A percentile compares a stretch with the other conserved stretches of the same genome.
These are phyloP conservation scores for Indri indri DNA, from an alignment of 2,113 vertebrate genomes.

Conservation along the genomic window DNA sequence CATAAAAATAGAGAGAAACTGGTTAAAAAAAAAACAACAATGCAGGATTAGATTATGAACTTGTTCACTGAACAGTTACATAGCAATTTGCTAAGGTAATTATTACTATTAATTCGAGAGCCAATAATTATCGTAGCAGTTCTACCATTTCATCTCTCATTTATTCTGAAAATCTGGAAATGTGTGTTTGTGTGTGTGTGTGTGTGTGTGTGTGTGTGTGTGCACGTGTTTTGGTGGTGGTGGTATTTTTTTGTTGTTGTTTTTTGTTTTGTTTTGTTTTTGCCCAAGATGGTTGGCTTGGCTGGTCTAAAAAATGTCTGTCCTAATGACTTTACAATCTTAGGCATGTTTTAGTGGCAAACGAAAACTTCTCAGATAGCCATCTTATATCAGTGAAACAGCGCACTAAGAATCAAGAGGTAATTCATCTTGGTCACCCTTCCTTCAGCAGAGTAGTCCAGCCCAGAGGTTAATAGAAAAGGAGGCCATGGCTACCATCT, in stretches of 20 bases:
- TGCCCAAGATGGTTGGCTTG: neutral
- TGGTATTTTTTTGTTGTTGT: neutral
- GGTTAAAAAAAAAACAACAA: slow-evolving; percentile 15
- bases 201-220: too few relatives aligned
- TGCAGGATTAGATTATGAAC: slow-evolving; percentile 78
- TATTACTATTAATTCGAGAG: slow-evolving; percentile 75
- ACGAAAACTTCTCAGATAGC: neutral
- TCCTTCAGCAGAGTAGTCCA: neutral
- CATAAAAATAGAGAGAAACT: slow-evolving; percentile 65
- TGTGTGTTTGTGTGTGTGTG: neutral
- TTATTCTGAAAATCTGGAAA: slow-evolving; percentile 59
- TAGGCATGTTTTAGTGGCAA: neutral
- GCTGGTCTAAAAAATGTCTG: slow-evolving; percentile 36
- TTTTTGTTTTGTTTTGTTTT: neutral
- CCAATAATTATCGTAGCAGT: slow-evolving; percentile 72
- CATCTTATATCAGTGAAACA: neutral
- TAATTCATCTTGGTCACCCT: slow-evolving; percentile 54
- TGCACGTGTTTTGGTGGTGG: too few relatives aligned
- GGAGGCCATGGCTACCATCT: slow-evolving; percentile 60
- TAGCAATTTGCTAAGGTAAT: slow-evolving; percentile 77
- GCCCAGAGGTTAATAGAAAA: slow-evolving; percentile 59
- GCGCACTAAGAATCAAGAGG: neutral
- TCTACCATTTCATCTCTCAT: slow-evolving; percentile 70
- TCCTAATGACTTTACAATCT: slow-evolving; percentile 51
- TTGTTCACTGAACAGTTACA: slow-evolving; percentile 78